Evolutionary conservation across 2,888 invertebrate genomes (phyloP), one percentile per base, ranked within the genome.

Genomic region (Drosophila lacicola): DNA sequence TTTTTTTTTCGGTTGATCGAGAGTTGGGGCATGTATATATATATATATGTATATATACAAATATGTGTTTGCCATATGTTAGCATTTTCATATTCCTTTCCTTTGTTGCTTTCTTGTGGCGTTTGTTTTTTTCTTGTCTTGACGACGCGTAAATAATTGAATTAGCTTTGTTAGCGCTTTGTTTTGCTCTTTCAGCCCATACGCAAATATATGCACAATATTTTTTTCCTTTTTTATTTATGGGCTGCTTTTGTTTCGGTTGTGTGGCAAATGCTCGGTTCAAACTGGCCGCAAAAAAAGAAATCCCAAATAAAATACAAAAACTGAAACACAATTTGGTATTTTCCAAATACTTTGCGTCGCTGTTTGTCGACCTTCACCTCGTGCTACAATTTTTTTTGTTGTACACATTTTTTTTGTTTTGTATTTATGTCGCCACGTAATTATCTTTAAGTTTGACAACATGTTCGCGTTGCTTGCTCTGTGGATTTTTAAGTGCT

Each of bases 341-440:
- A 69, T 72, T 66, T 75, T 71, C 65, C 57, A 58, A 72, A 76
- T 56, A 50, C 56, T 73, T 55, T 50, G 36, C 57, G 51, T 9
- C 58, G 45, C 55, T 80, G 82, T 80, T 82, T 77, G 77, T 47
- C 51, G 85, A 79, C 88, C 89, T 89, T 84, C 88, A 89, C 82
- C 84, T 76, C 82, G 65, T 77, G 68, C 77, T 61, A 65, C 58
- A 65, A 49, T 55, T 44, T 44, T 34, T 44, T 50, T 25, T 11
- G 19, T 14, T 14, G 36, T 34, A 2, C 3, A 11, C n/a, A 25
- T 1, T 25, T 25, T 6, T 44, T 55, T 44, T 25, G 17, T 17
- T 60, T 39, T 3, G 11, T 10, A 21, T 36, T 29, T 21, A 45
- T 13, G 11, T 37, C 41, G 13, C 14, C 8, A 41, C 29, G 39